A percentile compares a stretch with the other conserved stretches of the same genome.
These are phyloP conservation scores for Lacerta bilineata DNA, from an alignment of 2,797 vertebrate species.

Conservation along the genomic window DNA sequence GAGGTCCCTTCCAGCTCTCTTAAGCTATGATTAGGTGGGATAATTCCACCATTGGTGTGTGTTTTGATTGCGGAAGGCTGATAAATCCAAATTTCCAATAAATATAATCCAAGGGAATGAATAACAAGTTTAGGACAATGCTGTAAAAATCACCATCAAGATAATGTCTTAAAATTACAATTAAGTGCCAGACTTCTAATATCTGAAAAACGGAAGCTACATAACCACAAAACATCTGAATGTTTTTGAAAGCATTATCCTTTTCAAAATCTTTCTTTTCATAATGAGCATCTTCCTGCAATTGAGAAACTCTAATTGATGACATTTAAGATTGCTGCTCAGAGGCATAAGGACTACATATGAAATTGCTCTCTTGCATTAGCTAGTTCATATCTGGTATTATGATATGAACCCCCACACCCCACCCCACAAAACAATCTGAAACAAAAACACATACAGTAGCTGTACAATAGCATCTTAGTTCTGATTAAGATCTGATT, in stretches of 20 bases:
- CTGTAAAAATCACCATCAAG: background rate
- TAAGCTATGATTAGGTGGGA: too few species aligned
- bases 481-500: constrained; percentile 12
- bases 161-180: background rate
- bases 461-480: background rate
- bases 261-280: background rate
- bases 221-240: background rate
- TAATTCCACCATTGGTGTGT: too few species aligned
- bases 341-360: background rate
- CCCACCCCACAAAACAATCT: background rate
- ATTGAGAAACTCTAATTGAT: background rate
- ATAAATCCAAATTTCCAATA: background rate
- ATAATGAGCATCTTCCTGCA: background rate
- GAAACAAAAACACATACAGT: background rate
- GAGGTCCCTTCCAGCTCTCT: too few species aligned
- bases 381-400: background rate
- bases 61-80: too few species aligned
- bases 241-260: background rate
- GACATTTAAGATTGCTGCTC: background rate
- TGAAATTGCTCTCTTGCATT: background rate
- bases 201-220: background rate
- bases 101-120: background rate
- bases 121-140: background rate
- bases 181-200: background rate
- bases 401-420: background rate